Conservation (phyloP, 2,797 vertebrate species). For the Crypturellus tataupa region DNA sequence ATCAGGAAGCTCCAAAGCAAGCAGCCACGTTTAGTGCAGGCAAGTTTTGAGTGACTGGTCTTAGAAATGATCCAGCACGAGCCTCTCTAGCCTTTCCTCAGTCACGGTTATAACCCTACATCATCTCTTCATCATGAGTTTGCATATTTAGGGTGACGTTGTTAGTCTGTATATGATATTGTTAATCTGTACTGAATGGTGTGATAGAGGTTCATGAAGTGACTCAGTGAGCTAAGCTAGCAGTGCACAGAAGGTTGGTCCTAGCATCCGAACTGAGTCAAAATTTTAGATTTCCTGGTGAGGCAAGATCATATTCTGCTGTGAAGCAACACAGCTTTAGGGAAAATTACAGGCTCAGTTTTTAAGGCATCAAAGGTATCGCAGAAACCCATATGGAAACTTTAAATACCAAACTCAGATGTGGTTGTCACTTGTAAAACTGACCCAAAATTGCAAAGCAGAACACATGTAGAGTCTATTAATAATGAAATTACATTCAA, state of each 20-base stretch:
- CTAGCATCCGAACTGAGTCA: neutral
- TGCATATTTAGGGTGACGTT: neutral
- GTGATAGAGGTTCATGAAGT: neutral
- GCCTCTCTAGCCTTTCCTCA: neutral
- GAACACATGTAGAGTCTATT: slow-evolving; percentile 50
- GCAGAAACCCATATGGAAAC: neutral
- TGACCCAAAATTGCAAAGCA: slow-evolving; percentile 43
- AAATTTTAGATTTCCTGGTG: neutral
- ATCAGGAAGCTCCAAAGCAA: neutral
- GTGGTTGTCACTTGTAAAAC: slow-evolving; percentile 45
- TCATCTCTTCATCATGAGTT: neutral
- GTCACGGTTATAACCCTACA: neutral
- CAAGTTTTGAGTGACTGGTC: neutral
- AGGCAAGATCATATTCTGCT: neutral
- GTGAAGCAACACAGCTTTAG: neutral
- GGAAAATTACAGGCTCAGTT: neutral
- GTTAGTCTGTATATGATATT: neutral
- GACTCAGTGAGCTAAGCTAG: neutral
- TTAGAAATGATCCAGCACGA: neutral
- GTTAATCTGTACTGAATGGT: no score
- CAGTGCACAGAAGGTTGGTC: neutral
- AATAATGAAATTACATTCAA: slow-evolving; percentile 63
- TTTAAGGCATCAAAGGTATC: neutral
- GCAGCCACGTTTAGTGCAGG: neutral
- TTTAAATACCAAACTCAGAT: slow-evolving; percentile 43